These are phyloP conservation scores for Mycogona germanica DNA, from an alignment of 2,888 invertebrate genomes.

Conservation along the genomic window DNA sequence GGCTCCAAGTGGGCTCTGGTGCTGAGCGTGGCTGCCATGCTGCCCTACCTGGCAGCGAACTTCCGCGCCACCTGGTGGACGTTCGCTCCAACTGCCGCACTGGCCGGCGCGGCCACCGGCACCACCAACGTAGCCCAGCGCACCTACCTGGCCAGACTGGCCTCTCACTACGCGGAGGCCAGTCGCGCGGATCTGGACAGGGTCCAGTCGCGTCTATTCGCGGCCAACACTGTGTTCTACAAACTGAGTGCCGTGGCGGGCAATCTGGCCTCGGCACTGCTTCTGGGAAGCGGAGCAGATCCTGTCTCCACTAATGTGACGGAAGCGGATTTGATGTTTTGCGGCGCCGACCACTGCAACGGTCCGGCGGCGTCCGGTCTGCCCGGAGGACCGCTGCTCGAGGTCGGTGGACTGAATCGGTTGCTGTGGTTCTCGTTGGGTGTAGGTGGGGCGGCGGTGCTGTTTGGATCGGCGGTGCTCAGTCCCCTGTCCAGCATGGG, in stretches of 20 bases:
- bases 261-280: neutral
- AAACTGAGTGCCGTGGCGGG: neutral
- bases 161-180: neutral
- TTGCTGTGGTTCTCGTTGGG: neutral
- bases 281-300: neutral
- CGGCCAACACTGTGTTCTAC: neutral
- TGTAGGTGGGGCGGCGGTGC: neutral
- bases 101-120: neutral
- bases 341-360: constrained; percentile 10
- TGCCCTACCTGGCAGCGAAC: neutral
- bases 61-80: constrained; percentile 6
- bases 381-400: neutral
- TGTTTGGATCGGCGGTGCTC: neutral
- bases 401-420: neutral
- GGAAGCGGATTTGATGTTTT: neutral
- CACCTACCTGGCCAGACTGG: neutral
- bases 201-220: constrained; percentile 3
- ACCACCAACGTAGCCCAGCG: neutral
- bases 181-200: neutral
- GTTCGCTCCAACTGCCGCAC: neutral
- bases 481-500: neutral
- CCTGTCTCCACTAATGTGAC: neutral
- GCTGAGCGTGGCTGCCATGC: neutral
- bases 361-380: neutral
- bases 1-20: neutral